Base-by-base conservation (phyloP, 1,140 invertebrate genomes). In the Drosophila biarmipes region DNA sequence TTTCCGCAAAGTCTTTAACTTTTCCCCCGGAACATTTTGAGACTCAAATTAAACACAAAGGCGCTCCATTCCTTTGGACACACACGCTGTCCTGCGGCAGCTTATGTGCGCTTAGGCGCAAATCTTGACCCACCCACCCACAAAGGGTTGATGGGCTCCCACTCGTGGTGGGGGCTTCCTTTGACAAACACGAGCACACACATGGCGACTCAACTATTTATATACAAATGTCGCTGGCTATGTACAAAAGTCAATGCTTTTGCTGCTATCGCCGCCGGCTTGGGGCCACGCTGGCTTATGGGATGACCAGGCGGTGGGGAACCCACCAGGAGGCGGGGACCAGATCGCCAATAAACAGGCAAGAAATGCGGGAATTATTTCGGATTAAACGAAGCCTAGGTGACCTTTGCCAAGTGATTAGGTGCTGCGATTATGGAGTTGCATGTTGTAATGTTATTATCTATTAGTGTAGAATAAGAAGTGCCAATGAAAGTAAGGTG, bases 231-330 rank as follows among this genome's bases (percentile, higher is more conserved):
- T 69, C 84, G 84, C 84, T 89, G 82, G 74, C 69, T 87, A 87
- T 89, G 54, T 87, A 87, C 84, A 89, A 87, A 87, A 87, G 85
- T 87, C 84, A 79, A 87, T 89, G 84, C 51, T 89, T 89, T 89
- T 82, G 74, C 78, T 67, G 66, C 54, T 52, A 40, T 71, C 35
- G 45, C 43, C 49, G 53, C 12, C 37, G 71, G 71, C 49, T 75
- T 61, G 74, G 75, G 71, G 56, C 52, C 53, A 38, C 42, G 63
- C 37, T 63, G 43, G 34, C 10, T 45, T 15, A 12, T 61, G 61
- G 43, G 34, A 45, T 34, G 17, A 15, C 8, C 35, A 29, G 11
- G 21, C 10, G 24, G 24, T 24, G 24, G 24, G 34, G n/a, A 38
- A 27, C 14, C 10, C 17, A 37, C 15, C n/a, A 21, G 14, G 21